A percentile compares a stretch with the other conserved stretches of the same genome.
Conservation (phyloP, 2,888 invertebrate species). For the Leucozona laternaria region DNA sequence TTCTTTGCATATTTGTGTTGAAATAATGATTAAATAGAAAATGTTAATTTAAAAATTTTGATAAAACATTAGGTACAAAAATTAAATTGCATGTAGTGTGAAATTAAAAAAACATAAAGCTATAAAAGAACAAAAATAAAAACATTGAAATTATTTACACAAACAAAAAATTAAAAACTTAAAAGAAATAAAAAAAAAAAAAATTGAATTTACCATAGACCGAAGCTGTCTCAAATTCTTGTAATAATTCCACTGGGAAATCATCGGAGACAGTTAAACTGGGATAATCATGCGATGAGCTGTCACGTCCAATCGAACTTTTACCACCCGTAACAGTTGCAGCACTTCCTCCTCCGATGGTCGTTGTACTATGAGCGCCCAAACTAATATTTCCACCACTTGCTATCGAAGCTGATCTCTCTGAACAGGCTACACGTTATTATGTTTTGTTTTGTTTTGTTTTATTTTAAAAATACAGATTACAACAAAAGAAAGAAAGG, state of each 20-base stretch:
- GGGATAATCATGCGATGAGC: slow-evolving; percentile 84
- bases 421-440: slow-evolving; percentile 82
- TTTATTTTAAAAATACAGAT: slow-evolving; percentile 52
- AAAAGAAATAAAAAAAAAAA: slow-evolving; percentile 62
- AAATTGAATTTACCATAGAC: slow-evolving; percentile 82
- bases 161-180: slow-evolving; percentile 33
- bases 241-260: slow-evolving; percentile 83
- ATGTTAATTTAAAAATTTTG: slow-evolving; percentile 2
- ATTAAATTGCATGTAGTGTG: slow-evolving; percentile 18
- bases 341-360: slow-evolving; percentile 78
- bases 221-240: slow-evolving; percentile 82
- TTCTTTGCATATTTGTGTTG: not conserved
- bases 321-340: slow-evolving; percentile 65
- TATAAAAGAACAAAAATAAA: slow-evolving; percentile 37
- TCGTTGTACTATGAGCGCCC: slow-evolving; percentile 81
- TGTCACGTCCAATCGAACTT: slow-evolving; percentile 80
- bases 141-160: slow-evolving; percentile 16
- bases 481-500: slow-evolving; percentile 57
- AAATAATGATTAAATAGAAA: not conserved
- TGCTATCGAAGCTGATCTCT: slow-evolving; percentile 83
- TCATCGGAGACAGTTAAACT: slow-evolving; percentile 84
- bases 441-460: slow-evolving; percentile 31
- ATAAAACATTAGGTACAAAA: not conserved
- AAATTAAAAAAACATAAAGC: slow-evolving; percentile 20
- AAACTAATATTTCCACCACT: slow-evolving; percentile 83